Conservation (phyloP, 2,888 invertebrate genomes). For the Byasa hedistus region DNA sequence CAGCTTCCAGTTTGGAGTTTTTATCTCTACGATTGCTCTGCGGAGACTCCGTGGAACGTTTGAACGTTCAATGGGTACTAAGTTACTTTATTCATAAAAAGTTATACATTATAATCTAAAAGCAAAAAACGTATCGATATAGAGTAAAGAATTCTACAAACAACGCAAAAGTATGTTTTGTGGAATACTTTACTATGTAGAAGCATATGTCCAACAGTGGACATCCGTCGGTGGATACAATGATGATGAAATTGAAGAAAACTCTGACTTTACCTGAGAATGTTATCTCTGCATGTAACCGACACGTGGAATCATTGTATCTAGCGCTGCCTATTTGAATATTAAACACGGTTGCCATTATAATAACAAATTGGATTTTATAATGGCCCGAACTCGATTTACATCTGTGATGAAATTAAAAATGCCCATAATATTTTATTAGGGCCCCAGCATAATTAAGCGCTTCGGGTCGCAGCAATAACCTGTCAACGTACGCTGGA, state of each 20-base stretch:
- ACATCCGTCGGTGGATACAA: too few species aligned
- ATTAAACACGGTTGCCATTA: constrained; percentile 21
- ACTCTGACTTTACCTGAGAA: not conserved
- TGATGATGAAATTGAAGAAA: not conserved
- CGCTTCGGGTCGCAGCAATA: constrained; percentile 13
- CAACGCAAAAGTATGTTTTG: too few species aligned
- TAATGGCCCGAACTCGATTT: constrained; percentile 24
- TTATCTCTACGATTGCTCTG: not conserved
- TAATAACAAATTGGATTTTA: constrained; percentile 29
- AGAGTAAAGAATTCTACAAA: too few species aligned
- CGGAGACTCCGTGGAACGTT: too few species aligned
- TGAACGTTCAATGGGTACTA: too few species aligned
- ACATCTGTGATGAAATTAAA: constrained; percentile 30
- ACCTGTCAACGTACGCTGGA: not conserved
- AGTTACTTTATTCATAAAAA: too few species aligned
- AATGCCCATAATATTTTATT: constrained; percentile 27
- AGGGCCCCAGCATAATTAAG: constrained; percentile 26
- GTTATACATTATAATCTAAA: too few species aligned
- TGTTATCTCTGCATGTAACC: not conserved
- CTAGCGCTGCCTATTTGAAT: constrained; percentile 17
- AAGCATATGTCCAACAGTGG: too few species aligned
- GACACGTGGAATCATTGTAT: constrained; percentile 4
- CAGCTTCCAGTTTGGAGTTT: constrained; percentile 3
- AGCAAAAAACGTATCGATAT: too few species aligned
- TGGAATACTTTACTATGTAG: too few species aligned